Conservation (phyloP, 2,888 invertebrate species). For the Argyra leucocephala region DNA sequence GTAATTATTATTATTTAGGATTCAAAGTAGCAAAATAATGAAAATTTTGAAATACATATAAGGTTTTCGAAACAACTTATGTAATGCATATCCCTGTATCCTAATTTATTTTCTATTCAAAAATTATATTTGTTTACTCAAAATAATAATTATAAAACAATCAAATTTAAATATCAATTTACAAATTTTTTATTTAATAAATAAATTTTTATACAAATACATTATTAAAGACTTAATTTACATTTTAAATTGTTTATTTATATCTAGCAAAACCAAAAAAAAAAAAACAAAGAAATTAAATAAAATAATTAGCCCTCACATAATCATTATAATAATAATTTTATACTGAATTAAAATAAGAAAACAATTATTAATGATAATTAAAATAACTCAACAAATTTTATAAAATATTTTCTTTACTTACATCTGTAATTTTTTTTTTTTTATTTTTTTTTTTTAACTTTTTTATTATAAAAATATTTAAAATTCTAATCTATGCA, state of each 20-base stretch:
- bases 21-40: too few species aligned
- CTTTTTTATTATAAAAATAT: not conserved
- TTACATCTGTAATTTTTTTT: not conserved
- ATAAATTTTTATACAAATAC: slow-evolving; percentile 3
- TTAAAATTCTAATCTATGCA: not conserved
- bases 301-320: not conserved
- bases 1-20: too few species aligned
- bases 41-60: too few species aligned
- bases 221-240: not conserved
- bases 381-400: not conserved
- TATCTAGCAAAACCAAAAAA: too few species aligned
- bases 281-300: too few species aligned
- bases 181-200: slow-evolving; percentile 2
- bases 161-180: slow-evolving; percentile 1
- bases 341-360: not conserved
- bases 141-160: not conserved
- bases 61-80: too few species aligned
- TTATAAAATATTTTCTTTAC: not conserved
- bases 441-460: not conserved
- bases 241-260: not conserved
- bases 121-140: too few species aligned
- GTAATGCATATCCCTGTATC: too few species aligned
- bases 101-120: too few species aligned
- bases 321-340: not conserved
- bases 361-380: not conserved